Evolutionary conservation across 1,140 invertebrate genomes (phyloP).

Genomic region (Fragariocoptes setiger): DNA sequence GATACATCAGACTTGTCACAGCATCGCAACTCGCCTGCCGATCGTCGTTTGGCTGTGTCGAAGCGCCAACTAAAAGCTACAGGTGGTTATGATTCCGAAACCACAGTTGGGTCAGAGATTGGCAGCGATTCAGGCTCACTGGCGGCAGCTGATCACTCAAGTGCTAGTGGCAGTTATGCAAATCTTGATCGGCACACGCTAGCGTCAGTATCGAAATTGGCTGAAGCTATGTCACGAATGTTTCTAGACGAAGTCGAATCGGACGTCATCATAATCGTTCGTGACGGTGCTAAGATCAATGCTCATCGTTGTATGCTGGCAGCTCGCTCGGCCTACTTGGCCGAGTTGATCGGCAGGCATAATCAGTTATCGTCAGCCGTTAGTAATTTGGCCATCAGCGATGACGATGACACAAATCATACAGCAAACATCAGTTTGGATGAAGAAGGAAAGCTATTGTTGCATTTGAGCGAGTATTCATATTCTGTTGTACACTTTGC

Average conservation of each 20-base stretch:
- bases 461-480: conserved; percentile 45
- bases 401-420: background rate
- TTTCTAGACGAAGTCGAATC: conserved; percentile 55
- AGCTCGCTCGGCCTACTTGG: conserved; percentile 62
- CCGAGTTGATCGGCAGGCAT: conserved; percentile 48
- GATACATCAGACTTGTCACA: too few species aligned
- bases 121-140: too few species aligned
- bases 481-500: conserved; percentile 55
- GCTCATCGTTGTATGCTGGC: conserved; percentile 63
- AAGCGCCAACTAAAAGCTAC: too few species aligned
- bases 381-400: background rate
- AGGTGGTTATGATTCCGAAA: too few species aligned
- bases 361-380: conserved; percentile 21
- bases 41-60: too few species aligned
- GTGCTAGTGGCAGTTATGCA: too few species aligned
- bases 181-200: conserved; percentile 8
- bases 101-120: too few species aligned
- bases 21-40: too few species aligned
- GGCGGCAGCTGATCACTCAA: too few species aligned
- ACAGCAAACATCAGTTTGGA: conserved; percentile 30
- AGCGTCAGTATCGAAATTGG: conserved; percentile 29
- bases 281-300: conserved; percentile 37
- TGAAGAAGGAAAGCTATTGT: conserved; percentile 41
- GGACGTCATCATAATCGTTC: conserved; percentile 34
- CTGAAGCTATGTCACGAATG: conserved; percentile 52